These are phyloP conservation scores for Lysandra bellargus DNA, from an alignment of 2,888 invertebrate species.

Conservation along the genomic window DNA sequence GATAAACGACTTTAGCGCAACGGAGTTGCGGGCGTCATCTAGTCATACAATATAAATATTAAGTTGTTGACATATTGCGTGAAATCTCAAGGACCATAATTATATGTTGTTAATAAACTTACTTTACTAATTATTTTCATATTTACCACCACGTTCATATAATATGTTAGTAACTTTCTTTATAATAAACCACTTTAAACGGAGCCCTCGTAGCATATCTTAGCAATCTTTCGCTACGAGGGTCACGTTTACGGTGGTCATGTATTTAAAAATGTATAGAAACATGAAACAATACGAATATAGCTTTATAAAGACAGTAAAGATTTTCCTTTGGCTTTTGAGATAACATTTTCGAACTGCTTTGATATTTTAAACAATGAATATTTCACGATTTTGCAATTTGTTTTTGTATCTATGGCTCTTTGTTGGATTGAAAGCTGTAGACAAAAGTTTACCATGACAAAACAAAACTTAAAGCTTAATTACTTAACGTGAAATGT, in stretches of 20 bases:
- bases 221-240: neutral
- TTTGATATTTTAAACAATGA: slow-evolving; percentile 26
- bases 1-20: too few relatives aligned
- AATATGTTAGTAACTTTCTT: too few relatives aligned
- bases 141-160: too few relatives aligned
- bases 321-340: neutral
- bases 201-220: neutral
- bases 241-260: neutral
- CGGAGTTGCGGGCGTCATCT: too few relatives aligned
- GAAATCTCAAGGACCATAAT: too few relatives aligned
- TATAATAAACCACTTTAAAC: neutral
- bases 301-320: slow-evolving; percentile 6
- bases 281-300: slow-evolving; percentile 18
- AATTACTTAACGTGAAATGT: neutral
- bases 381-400: slow-evolving; percentile 5
- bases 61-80: too few relatives aligned
- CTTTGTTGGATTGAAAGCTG: neutral
- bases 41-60: too few relatives aligned
- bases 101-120: neutral
- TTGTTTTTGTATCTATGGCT: slow-evolving; percentile 5
- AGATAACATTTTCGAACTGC: slow-evolving; percentile 23
- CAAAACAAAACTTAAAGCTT: neutral
- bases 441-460: neutral
- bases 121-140: neutral
- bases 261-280: neutral